Evolutionary conservation across 1,140 invertebrate genomes (phyloP).

Genomic region (Drosophila nannoptera): DNA sequence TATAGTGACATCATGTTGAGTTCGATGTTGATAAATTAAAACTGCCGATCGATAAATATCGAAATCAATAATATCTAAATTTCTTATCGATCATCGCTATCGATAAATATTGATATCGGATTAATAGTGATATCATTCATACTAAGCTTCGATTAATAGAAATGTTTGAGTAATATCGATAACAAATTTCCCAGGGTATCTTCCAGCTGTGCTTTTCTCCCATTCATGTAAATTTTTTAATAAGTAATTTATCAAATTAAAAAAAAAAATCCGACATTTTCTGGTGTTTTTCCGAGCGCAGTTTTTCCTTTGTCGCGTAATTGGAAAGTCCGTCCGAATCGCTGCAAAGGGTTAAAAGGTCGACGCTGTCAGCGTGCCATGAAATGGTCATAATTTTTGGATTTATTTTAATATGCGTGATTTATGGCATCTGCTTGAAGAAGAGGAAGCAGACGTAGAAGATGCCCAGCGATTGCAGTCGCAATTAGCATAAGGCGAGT

Average conservation of each 20-base stretch:
- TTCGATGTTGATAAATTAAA: no score
- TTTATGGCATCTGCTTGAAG: constrained; percentile 38
- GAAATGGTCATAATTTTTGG: constrained; percentile 43
- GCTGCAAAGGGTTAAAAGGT: constrained; percentile 65
- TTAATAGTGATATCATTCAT: no score
- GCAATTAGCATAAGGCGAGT: constrained; percentile 31
- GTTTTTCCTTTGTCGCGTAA: constrained; percentile 48
- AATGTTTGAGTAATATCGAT: no score
- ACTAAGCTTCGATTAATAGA: background rate
- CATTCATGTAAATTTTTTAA: background rate
- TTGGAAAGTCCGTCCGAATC: constrained; percentile 42
- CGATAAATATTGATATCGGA: no score
- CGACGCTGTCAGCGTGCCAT: constrained; percentile 55
- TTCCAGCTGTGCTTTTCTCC: background rate
- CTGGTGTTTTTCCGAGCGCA: constrained; percentile 21
- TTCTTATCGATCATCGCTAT: no score
- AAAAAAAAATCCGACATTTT: constrained; percentile 39
- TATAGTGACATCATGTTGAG: no score
- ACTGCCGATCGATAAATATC: no score
- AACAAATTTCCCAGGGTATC: background rate
- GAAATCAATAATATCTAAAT: no score
- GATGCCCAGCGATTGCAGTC: constrained; percentile 19
- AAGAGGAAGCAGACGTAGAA: constrained; percentile 22
- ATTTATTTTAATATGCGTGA: constrained; percentile 49
- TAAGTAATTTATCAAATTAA: constrained; percentile 63